phyloP scores from a whole-genome alignment of 2,888 invertebrate species.

The Drosophila mulleri region DNA sequence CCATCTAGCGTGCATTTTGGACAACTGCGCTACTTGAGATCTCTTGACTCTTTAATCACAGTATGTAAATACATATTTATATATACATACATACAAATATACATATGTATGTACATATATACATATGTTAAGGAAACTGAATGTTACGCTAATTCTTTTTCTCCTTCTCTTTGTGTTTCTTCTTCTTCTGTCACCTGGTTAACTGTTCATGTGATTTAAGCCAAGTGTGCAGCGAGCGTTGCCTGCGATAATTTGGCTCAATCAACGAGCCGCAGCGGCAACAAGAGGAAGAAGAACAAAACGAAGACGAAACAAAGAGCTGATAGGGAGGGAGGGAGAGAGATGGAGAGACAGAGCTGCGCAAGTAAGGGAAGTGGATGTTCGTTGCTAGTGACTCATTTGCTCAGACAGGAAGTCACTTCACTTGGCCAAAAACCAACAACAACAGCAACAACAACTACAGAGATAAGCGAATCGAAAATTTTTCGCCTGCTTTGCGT shows the following conservation, averaged over 20 bases:
- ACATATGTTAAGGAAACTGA: not conserved
- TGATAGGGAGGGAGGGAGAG: not conserved
- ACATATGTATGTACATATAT: not conserved
- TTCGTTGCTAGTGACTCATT: constrained; percentile 1
- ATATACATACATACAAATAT: too few species aligned
- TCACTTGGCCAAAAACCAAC: constrained; percentile 6
- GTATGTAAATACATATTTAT: too few species aligned
- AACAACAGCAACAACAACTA: not conserved
- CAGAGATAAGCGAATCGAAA: constrained; percentile 1
- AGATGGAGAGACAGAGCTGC: not conserved
- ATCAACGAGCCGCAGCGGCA: constrained; percentile 37
- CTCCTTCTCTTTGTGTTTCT: not conserved
- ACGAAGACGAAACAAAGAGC: not conserved
- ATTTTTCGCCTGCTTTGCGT: constrained; percentile 11
- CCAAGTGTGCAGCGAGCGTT: constrained; percentile 11
- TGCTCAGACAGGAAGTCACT: constrained; percentile 4
- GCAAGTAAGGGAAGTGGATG: not conserved
- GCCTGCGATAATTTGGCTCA: constrained; percentile 41
- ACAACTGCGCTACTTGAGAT: not conserved
- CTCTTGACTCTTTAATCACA: too few species aligned
- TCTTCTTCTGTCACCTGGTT: constrained; percentile 6
- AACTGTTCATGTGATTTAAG: constrained; percentile 8
- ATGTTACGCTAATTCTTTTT: not conserved
- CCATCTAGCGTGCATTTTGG: not conserved
- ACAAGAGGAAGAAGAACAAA: not conserved